Conservation (phyloP, 2,888 invertebrate species). For the Candidula unifasciata region DNA sequence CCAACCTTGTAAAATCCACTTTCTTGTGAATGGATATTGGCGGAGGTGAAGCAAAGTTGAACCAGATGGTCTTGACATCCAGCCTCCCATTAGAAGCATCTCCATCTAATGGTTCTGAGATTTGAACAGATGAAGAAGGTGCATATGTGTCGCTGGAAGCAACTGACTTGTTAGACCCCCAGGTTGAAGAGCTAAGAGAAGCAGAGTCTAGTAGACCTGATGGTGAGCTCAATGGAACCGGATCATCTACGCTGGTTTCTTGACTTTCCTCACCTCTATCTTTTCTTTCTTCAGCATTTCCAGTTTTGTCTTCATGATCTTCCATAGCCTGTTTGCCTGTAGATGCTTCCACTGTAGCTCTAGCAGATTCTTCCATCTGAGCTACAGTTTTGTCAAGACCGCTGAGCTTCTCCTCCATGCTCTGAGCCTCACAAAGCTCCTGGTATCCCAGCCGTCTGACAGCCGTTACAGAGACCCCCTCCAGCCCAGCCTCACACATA, state of each 20-base stretch:
- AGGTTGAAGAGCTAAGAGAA: conserved; percentile 58
- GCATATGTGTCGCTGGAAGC: conserved; percentile 48
- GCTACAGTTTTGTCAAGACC: conserved; percentile 56
- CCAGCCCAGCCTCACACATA: conserved; percentile 97
- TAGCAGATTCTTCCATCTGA: conserved; percentile 60
- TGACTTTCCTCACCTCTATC: conserved; percentile 43
- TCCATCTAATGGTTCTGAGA: conserved; percentile 68
- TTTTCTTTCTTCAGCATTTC: neutral
- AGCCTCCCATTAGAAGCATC: conserved; percentile 87
- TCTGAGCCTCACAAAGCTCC: conserved; percentile 61
- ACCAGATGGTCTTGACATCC: conserved; percentile 94
- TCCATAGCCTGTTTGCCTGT: conserved; percentile 50
- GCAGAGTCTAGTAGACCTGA: conserved; percentile 52
- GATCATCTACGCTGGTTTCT: conserved; percentile 55
- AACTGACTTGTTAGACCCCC: conserved; percentile 57
- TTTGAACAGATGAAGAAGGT: conserved; percentile 45
- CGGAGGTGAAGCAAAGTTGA: conserved; percentile 98
- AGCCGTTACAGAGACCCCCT: conserved; percentile 90
- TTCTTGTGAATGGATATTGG: conserved; percentile 94
- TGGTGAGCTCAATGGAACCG: conserved; percentile 54
- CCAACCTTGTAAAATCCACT: conserved; percentile 91
- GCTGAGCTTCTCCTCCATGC: conserved; percentile 64
- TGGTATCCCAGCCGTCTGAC: conserved; percentile 80
- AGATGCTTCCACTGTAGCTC: conserved; percentile 56
- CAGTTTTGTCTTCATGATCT: conserved; percentile 26